Percentiles rank a stretch among this genome's conserved stretches.
Conservation (phyloP, 2,888 invertebrate species). For the Rhogogaster chlorosoma region DNA sequence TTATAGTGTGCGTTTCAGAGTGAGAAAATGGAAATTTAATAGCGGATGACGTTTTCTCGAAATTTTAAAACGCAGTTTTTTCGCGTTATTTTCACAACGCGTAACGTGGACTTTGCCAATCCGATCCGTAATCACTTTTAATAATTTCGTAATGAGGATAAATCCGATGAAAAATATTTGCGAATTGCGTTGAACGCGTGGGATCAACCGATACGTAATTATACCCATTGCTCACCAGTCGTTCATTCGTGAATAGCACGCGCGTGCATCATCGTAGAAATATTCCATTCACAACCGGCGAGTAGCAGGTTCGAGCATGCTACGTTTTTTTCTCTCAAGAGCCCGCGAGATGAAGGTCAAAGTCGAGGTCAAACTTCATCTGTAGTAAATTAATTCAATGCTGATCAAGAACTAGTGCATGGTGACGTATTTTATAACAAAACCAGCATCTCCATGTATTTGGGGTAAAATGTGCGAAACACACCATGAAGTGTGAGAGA, state of each 20-base stretch:
- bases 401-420: background rate
- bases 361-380: constrained; percentile 2
- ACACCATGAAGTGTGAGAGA: background rate
- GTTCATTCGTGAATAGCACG: background rate
- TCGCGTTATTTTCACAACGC: too few relatives aligned
- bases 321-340: background rate
- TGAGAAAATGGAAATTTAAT: background rate
- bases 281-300: constrained; percentile 29
- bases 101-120: too few relatives aligned
- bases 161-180: background rate
- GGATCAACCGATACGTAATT: background rate
- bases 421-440: background rate
- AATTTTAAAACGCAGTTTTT: too few relatives aligned
- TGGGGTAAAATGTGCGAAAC: background rate
- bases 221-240: background rate
- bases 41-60: too few relatives aligned
- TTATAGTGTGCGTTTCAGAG: background rate
- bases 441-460: background rate
- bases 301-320: too few relatives aligned
- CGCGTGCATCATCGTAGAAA: constrained; percentile 19
- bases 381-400: background rate
- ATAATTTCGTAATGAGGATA: background rate
- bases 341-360: background rate
- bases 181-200: background rate
- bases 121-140: background rate